Evolutionary conservation across 2,797 vertebrate species (phyloP).

Genomic region (Cichlasoma orientale): DNA sequence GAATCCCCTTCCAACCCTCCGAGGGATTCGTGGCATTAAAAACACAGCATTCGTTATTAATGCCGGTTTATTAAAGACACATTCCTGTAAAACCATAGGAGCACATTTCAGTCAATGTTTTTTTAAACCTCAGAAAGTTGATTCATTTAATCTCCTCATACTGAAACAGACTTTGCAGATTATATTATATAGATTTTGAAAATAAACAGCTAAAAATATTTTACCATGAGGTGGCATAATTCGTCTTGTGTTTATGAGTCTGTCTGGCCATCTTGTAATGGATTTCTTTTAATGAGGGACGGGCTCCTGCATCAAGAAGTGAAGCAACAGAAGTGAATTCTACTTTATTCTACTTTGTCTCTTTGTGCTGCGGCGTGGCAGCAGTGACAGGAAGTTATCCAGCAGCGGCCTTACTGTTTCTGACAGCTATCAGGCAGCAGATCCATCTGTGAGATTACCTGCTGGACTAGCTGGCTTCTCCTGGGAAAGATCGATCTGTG

Average conservation of each 20-base stretch:
- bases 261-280: not conserved
- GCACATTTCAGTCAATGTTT: not conserved
- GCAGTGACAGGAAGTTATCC: slow-evolving; percentile 52
- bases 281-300: not conserved
- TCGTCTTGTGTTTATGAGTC: not conserved
- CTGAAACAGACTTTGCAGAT: not conserved
- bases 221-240: not conserved
- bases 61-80: not conserved
- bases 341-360: not conserved
- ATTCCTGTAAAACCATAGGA: not conserved
- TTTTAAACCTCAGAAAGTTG: not conserved
- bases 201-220: not conserved
- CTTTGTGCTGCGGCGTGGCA: not conserved
- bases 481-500: slow-evolving; percentile 46
- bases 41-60: not conserved
- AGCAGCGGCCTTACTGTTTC: slow-evolving; percentile 37
- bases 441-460: slow-evolving; percentile 67
- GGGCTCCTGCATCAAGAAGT: not conserved
- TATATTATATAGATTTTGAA: not conserved
- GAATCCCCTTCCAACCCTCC: not conserved
- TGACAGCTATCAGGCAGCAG: slow-evolving; percentile 56
- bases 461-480: slow-evolving; percentile 25
- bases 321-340: not conserved
- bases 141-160: not conserved
- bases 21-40: not conserved